These are phyloP conservation scores for Notothenia coriiceps DNA, from an alignment of 2,113 vertebrate genomes.

Conservation along the genomic window DNA sequence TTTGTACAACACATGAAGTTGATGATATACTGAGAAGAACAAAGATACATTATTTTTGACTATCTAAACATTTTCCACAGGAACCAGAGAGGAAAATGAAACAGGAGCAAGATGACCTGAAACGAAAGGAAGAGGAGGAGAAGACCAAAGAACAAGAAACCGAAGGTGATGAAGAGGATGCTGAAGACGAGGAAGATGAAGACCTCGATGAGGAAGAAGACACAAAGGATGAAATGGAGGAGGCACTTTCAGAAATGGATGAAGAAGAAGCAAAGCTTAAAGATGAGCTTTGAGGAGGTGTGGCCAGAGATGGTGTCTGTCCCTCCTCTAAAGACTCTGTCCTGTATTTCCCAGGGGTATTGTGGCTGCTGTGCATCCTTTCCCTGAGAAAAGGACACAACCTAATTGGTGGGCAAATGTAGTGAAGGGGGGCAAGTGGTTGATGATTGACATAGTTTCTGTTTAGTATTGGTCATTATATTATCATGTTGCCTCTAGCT, in stretches of 20 bases:
- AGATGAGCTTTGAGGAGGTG: slow-evolving; percentile 83
- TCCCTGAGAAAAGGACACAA: slow-evolving; percentile 70
- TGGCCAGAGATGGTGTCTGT: slow-evolving; percentile 20
- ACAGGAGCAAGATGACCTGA: slow-evolving; percentile 79
- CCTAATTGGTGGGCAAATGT: slow-evolving; percentile 39
- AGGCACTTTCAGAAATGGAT: slow-evolving; percentile 58
- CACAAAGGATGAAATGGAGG: slow-evolving; percentile 54
- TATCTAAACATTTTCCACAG: slow-evolving; percentile 40
- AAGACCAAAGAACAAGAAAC: slow-evolving; percentile 82
- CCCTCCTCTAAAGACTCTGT: slow-evolving; percentile 66
- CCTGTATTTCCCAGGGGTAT: slow-evolving; percentile 69
- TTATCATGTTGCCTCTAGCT: slow-evolving; percentile 48
- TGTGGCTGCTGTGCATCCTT: slow-evolving; percentile 84
- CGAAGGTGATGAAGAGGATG: slow-evolving; percentile 40
- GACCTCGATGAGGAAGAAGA: slow-evolving; percentile 44
- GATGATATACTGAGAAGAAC: background rate
- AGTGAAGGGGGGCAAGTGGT: slow-evolving; percentile 42
- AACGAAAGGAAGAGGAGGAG: slow-evolving; percentile 81
- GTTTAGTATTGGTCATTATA: slow-evolving; percentile 51
- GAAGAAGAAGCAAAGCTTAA: slow-evolving; percentile 69
- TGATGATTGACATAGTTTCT: slow-evolving; percentile 46
- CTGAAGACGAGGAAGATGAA: accelerated
- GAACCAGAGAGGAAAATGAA: slow-evolving; percentile 84
- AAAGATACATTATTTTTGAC: background rate
- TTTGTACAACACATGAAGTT: background rate